phyloP scores from a whole-genome alignment of 1,140 invertebrate genomes.

The Trichonephila clavipes region DNA sequence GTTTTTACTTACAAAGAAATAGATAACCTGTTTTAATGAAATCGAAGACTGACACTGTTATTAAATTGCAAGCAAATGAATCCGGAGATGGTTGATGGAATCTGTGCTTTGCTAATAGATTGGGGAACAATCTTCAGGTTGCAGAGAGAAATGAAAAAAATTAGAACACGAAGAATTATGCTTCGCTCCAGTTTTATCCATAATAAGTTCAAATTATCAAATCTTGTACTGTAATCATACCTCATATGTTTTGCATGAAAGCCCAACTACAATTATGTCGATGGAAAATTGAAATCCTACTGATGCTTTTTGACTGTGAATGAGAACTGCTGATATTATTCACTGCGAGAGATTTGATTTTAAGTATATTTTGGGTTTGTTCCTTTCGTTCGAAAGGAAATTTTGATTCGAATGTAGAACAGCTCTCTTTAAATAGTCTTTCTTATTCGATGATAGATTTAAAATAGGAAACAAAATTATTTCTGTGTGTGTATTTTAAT shows the following conservation, averaged over 20 bases:
- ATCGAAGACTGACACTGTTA: background rate
- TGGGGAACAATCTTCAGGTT: background rate
- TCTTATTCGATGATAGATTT: no score
- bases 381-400: background rate
- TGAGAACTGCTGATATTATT: background rate
- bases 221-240: background rate
- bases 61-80: background rate
- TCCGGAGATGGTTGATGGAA: background rate
- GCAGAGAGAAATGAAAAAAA: background rate
- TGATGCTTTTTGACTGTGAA: background rate
- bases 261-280: background rate
- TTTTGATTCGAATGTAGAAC: background rate
- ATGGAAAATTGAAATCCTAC: background rate
- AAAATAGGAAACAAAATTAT: no score
- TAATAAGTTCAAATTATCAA: background rate
- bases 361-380: background rate
- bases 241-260: constrained; percentile 3
- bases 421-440: background rate
- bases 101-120: background rate
- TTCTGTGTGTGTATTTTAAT: no score
- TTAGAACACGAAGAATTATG: background rate
- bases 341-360: background rate
- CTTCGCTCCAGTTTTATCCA: background rate
- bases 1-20: background rate
- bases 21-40: background rate